Evolutionary conservation across 1,140 invertebrate genomes (phyloP).

Genomic region (Cherax quadricarinatus): DNA sequence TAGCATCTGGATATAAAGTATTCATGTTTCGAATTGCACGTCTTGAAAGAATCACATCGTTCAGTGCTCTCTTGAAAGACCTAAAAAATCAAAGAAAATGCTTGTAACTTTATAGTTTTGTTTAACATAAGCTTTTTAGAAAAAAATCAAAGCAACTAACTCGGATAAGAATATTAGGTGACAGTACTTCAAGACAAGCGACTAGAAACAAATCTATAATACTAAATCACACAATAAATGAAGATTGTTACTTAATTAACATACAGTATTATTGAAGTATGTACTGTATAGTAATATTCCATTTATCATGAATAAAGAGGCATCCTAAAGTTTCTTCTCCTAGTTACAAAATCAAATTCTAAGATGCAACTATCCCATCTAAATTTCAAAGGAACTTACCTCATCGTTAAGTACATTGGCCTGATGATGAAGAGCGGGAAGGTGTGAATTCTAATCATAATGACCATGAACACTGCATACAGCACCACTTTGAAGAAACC

Average conservation of each 20-base stretch:
- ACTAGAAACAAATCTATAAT: too few relatives aligned
- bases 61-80: slow-evolving; percentile 98
- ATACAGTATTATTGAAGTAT: too few relatives aligned
- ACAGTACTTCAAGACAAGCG: background rate
- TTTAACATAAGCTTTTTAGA: background rate
- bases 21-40: slow-evolving; percentile 99
- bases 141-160: background rate
- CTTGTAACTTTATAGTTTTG: background rate
- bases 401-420: slow-evolving; percentile 98
- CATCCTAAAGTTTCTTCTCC: too few relatives aligned
- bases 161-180: background rate
- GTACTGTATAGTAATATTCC: too few relatives aligned
- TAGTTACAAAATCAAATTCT: too few relatives aligned
- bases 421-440: slow-evolving; percentile 98
- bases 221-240: too few relatives aligned
- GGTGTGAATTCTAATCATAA: slow-evolving; percentile 98
- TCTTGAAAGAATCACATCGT: slow-evolving; percentile 97
- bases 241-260: too few relatives aligned
- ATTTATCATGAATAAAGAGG: too few relatives aligned
- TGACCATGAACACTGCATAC: slow-evolving; percentile 94
- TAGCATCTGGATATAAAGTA: slow-evolving; percentile 97
- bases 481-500: slow-evolving; percentile 89
- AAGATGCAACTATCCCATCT: too few relatives aligned
- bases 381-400: slow-evolving; percentile 78
- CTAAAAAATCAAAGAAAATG: slow-evolving; percentile 78